Evolutionary conservation across 2,888 invertebrate species (phyloP).

Genomic region (Carpatolechia fugitivella): DNA sequence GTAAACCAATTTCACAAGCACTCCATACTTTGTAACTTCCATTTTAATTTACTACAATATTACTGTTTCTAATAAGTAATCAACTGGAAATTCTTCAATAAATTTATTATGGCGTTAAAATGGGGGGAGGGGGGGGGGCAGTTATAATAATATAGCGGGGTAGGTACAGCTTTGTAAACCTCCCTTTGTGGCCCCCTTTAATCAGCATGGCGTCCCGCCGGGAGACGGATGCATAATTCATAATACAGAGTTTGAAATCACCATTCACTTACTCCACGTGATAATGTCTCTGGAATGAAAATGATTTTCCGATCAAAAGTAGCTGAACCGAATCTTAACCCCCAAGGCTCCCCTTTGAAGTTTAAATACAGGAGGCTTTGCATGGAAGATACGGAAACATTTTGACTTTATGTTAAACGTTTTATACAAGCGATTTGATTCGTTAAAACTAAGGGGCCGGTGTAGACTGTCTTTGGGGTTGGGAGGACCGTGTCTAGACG

Average conservation of each 20-base stretch:
- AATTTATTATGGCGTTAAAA: constrained; percentile 14
- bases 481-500: neutral
- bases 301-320: constrained; percentile 10
- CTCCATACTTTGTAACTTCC: neutral
- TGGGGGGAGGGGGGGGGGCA: neutral
- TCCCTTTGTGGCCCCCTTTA: constrained; percentile 27
- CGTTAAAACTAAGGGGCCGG: neutral
- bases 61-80: constrained; percentile 8
- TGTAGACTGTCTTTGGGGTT: neutral
- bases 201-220: constrained; percentile 30
- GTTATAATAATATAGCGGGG: constrained; percentile 10
- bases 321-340: neutral
- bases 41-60: constrained; percentile 22
- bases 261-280: constrained; percentile 30
- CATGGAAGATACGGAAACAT: neutral
- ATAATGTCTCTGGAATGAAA: constrained; percentile 5
- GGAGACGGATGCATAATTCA: constrained; percentile 45
- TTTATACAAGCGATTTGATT: neutral
- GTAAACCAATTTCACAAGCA: too few species aligned
- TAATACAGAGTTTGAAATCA: constrained; percentile 33
- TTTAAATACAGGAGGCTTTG: neutral
- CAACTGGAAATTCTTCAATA: constrained; percentile 22
- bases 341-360: neutral
- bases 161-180: neutral
- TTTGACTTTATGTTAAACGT: neutral